A percentile compares a stretch with the other conserved stretches of the same genome.
These are phyloP conservation scores for Strix uralensis DNA, from an alignment of 2,113 vertebrate genomes.

Conservation along the genomic window DNA sequence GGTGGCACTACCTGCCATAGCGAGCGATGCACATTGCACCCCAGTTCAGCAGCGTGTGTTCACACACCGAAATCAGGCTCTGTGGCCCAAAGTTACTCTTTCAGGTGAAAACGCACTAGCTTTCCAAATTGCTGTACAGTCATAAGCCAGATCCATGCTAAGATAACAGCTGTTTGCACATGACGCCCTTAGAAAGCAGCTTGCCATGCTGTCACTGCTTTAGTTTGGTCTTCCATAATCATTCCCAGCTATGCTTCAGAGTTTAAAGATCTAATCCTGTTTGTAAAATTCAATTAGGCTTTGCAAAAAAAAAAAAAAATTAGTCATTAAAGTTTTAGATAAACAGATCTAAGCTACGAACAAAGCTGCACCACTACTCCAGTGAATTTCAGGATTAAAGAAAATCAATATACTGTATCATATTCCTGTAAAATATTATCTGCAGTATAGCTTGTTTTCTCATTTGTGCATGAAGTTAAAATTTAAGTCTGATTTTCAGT, in stretches of 20 bases:
- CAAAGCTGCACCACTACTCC: not conserved
- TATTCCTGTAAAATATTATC: not conserved
- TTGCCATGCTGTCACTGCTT: not conserved
- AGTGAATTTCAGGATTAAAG: not conserved
- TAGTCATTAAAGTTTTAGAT: conserved; percentile 15
- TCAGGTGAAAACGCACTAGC: not conserved
- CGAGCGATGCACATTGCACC: fast-evolving
- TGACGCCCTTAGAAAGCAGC: not conserved
- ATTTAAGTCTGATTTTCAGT: not conserved
- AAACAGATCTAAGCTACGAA: conserved; percentile 52
- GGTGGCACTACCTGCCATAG: not conserved
- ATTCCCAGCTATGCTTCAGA: conserved; percentile 21
- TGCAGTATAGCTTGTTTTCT: not conserved
- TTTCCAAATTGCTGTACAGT: not conserved
- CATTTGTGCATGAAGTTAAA: not conserved
- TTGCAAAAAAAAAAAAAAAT: not conserved
- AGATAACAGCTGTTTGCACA: not conserved
- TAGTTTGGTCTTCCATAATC: not conserved
- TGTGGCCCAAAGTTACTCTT: not conserved
- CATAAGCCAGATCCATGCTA: not conserved
- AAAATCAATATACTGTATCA: not conserved
- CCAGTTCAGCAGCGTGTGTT: not conserved
- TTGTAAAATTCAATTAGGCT: conserved; percentile 37
- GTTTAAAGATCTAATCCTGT: conserved; percentile 48
- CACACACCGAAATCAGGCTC: not conserved